A percentile compares a stretch with the other conserved stretches of the same genome.
Evolutionary conservation across 2,797 vertebrate genomes (phyloP).

Genomic region (Carapus acus): DNA sequence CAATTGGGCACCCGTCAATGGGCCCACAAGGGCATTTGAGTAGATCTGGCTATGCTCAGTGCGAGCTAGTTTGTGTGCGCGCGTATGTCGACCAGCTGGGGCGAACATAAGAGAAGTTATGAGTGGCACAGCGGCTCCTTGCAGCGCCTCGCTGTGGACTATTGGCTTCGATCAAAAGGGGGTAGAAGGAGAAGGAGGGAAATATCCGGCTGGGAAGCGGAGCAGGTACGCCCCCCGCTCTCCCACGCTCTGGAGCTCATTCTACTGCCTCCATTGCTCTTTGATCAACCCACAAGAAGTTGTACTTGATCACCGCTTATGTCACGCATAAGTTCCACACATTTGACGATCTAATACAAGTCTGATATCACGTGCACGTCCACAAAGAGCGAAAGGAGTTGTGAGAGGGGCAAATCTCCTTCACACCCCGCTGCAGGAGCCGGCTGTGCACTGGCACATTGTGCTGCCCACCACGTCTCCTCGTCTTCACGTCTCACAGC

Average conservation of each 20-base stretch:
- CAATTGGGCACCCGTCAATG: constrained; percentile 23
- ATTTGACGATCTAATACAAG: too few species aligned
- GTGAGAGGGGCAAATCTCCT: too few species aligned
- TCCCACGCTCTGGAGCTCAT: background rate
- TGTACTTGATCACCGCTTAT: too few species aligned
- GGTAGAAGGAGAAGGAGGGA: constrained; percentile 4
- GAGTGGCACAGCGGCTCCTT: constrained; percentile 20
- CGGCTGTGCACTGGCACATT: background rate
- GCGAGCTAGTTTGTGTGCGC: constrained; percentile 24
- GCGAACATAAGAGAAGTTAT: constrained; percentile 27
- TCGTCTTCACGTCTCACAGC: too few species aligned
- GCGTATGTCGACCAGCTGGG: constrained; percentile 28
- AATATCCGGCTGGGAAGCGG: constrained; percentile 1
- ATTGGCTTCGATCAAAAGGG: constrained; percentile 17
- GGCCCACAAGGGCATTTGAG: too few species aligned
- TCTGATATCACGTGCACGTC: too few species aligned
- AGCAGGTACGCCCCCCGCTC: background rate
- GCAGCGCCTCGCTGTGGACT: constrained; percentile 14
- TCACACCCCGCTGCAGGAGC: too few species aligned
- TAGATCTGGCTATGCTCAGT: constrained; percentile 8
- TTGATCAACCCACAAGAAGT: too few species aligned
- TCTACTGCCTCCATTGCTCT: too few species aligned
- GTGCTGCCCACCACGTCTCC: too few species aligned
- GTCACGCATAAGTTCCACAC: too few species aligned
- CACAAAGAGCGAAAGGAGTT: too few species aligned